These are phyloP conservation scores for Xyrauchen texanus DNA, from an alignment of 2,113 vertebrate species.

Conservation along the genomic window DNA sequence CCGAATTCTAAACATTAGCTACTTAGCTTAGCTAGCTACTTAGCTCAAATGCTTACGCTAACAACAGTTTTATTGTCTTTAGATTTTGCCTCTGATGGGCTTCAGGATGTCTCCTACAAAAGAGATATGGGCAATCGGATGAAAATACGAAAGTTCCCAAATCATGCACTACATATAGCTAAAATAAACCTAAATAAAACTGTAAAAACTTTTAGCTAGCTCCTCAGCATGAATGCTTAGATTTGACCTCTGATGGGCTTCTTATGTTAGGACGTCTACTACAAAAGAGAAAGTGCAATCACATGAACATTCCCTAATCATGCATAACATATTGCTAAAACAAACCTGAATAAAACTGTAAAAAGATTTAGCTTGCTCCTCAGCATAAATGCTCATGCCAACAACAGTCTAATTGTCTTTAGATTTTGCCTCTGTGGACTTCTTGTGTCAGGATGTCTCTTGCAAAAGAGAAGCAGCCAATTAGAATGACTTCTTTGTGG, in stretches of 20 bases:
- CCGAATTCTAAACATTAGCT: background rate
- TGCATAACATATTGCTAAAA: too few species aligned
- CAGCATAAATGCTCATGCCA: background rate
- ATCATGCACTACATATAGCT: too few species aligned
- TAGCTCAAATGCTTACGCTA: background rate
- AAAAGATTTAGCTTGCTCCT: background rate
- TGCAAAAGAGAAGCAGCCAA: background rate
- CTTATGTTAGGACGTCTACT: too few species aligned
- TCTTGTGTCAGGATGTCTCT: background rate
- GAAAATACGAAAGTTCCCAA: too few species aligned
- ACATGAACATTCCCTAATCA: too few species aligned
- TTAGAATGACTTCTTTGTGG: conserved; percentile 21
- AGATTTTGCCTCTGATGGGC: background rate
- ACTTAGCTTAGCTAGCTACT: background rate
- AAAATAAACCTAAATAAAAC: too few species aligned
- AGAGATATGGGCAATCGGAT: background rate
- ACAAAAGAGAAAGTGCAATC: too few species aligned
- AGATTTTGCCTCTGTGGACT: background rate
- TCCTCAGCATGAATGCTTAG: too few species aligned
- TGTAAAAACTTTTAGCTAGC: too few species aligned
- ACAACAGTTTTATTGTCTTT: background rate
- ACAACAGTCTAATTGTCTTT: background rate
- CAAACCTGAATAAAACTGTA: too few species aligned
- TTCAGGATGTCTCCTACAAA: background rate
- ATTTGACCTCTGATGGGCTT: too few species aligned